Percentiles rank a stretch among this genome's conserved stretches.
Evolutionary conservation across 2,888 invertebrate species (phyloP).

Genomic region (Heterodera filipjevi): DNA sequence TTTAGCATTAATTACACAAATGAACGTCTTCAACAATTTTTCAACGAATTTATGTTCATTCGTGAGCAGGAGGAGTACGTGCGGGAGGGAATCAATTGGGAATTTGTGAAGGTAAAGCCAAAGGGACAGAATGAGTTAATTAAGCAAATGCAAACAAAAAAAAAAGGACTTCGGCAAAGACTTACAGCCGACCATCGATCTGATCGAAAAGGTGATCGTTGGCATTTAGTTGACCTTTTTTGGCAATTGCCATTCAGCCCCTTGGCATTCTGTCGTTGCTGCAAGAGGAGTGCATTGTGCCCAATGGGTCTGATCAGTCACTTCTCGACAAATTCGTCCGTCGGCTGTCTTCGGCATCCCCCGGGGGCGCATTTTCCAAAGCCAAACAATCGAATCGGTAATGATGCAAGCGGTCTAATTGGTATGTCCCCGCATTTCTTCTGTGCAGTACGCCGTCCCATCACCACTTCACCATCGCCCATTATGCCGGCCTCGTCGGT

Average conservation of each 20-base stretch:
- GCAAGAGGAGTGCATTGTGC: slow-evolving; percentile 65
- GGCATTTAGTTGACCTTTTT: not conserved
- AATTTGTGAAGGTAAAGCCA: slow-evolving; percentile 52
- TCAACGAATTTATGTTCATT: slow-evolving; percentile 64
- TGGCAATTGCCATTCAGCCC: slow-evolving; percentile 44
- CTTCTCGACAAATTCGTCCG: slow-evolving; percentile 57
- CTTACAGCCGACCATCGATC: slow-evolving; percentile 58
- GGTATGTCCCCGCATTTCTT: not conserved
- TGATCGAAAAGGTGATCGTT: slow-evolving; percentile 59
- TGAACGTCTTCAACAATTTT: slow-evolving; percentile 64
- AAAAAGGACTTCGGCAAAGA: slow-evolving; percentile 77
- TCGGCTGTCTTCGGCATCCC: slow-evolving; percentile 36
- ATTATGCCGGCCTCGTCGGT: slow-evolving; percentile 68
- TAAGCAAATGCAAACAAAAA: not conserved
- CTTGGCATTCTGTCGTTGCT: slow-evolving; percentile 60
- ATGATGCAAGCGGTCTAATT: slow-evolving; percentile 23
- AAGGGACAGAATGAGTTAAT: slow-evolving; percentile 69
- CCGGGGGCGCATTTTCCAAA: slow-evolving; percentile 48
- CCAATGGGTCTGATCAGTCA: slow-evolving; percentile 58
- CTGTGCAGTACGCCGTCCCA: slow-evolving; percentile 31
- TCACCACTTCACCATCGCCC: slow-evolving; percentile 58
- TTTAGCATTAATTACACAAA: slow-evolving; percentile 62
- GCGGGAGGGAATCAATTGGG: slow-evolving; percentile 70
- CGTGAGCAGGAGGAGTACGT: slow-evolving; percentile 60
- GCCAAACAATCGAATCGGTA: slow-evolving; percentile 62